phyloP scores from a whole-genome alignment of 2,113 vertebrate genomes.

The Geococcyx californianus region DNA sequence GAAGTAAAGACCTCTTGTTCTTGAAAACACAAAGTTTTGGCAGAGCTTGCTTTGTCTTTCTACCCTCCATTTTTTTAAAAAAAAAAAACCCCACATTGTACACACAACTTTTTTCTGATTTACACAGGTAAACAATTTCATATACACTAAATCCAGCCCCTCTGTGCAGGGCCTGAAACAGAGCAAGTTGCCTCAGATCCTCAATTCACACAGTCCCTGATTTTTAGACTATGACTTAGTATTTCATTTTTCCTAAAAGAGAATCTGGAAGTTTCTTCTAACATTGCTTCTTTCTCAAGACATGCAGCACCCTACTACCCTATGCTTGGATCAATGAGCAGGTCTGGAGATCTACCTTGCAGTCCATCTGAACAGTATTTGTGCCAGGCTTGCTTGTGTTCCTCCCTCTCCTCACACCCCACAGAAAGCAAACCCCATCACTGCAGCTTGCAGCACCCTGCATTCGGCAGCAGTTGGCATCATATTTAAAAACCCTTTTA shows the following conservation, averaged over 20 bases:
- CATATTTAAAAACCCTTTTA: not conserved
- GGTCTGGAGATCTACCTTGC: not conserved
- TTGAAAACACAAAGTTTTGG: constrained; percentile 3
- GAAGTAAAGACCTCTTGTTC: constrained; percentile 24
- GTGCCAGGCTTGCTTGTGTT: not conserved
- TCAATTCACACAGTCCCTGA: not conserved
- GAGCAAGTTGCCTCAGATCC: not conserved
- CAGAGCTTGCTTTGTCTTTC: not conserved
- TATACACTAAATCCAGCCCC: not conserved
- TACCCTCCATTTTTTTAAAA: fast-evolving
- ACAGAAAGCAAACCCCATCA: not conserved
- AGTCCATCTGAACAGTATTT: too few relatives aligned
- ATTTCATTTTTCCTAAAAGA: not conserved
- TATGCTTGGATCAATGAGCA: fast-evolving
- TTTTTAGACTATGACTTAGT: not conserved
- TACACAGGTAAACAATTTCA: not conserved
- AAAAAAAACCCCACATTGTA: not conserved
- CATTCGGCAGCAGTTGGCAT: not conserved
- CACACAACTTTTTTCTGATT: not conserved
- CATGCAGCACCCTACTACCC: not conserved
- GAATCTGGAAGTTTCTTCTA: not conserved
- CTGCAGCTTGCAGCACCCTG: fast-evolving
- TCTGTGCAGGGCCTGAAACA: not conserved
- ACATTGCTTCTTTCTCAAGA: not conserved
- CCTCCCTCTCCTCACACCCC: not conserved